Evolutionary conservation across 2,113 vertebrate genomes (phyloP), one percentile per base, ranked within the genome.

Genomic region (Cyphomyrus discorhynchus): DNA sequence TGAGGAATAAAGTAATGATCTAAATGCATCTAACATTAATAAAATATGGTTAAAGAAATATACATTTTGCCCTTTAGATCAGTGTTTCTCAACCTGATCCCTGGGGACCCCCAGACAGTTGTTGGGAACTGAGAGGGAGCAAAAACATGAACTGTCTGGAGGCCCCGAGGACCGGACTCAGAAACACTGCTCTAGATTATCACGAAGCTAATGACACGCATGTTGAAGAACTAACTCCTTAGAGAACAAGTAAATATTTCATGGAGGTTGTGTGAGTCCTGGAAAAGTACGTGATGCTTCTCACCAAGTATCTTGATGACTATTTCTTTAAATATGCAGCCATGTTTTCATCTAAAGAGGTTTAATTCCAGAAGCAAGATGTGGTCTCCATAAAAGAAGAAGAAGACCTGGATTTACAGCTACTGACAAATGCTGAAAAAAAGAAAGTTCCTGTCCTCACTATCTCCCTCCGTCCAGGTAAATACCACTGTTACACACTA

Each of bases 401-500:
- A 42, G 10, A 35, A 27, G 66, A 82, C 27, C 27, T 45, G 83
- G 90, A 85, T 49, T 86, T 62, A 70, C 91, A 89, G 85, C 10
- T 0, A 24, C 86, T 62, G 5, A 24, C 19, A 66, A 88, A 77
- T n/a, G 2, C 11, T 17, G 92, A 91, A 2, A 90, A 89, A 10
- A 94, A 93, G 89, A 95, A 95, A 91, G 92, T 95, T 31, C 94
- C 95, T 24, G 91, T 94, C 47, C 92, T 95, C 85, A 95, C 93
- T 1, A 93, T 95, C 87, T 95, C 95, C 4, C 90, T 96, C 66
- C 94, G 92, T 42, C 96, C 96, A 94, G 96, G 96, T 96, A 92
- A 88, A 74, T 13, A 35, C 17, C 24, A 27, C 3, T 7, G 46
- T 49, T 89, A 5, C 3, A 47, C 9, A 10, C 15, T 88, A 1